Base-by-base conservation (phyloP, 2,888 invertebrate species). In the Protodeltote pygarga region DNA sequence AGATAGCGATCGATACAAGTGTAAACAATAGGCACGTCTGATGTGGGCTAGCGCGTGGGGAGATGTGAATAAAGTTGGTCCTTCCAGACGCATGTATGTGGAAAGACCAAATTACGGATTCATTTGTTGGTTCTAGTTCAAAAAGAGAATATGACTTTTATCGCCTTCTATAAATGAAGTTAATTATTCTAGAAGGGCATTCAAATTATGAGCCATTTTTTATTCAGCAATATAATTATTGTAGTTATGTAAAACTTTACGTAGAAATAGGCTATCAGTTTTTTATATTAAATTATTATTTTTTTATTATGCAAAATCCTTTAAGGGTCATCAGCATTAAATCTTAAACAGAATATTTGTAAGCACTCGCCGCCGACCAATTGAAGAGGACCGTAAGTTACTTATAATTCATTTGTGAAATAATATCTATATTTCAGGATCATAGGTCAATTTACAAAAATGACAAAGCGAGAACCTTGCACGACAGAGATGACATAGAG, bases 381-480 rank as follows among this genome's bases (percentile, higher is more conserved):
- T 75, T 73, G 59, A 72, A 71, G 63, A 69, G 71, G 59, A 68
- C 65, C 59, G 58, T 65, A 47, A 60, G 29, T 65, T 47, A 73
- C 70, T 74, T 74, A 76, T 73, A 70, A 69, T 85, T 83, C 83
- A 86, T 87, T 83, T 83, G 79, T 79, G 73, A 77, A 77, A 77
- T 77, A 81, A 83, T 81, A 81, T 81, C 83, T 81, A 74, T 81
- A 80, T 79, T 83, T 76, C 79, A 81, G 79, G 86, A 77, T 84
- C 86, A 84, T 60, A 82, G 89, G 85, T 87, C 85, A 83, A 81
- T 85, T 82, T 81, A 80, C 82, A 85, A 88, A 89, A 88, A 89
- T 88, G 87, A 89, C 88, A 87, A 82, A 77, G 82, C 81, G 73
- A 79, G 81, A 79, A 74, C 70, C 66, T 34, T 39, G 69, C 17